Evolutionary conservation across 30 jellyfish, hydroid and myxozoan species (phyloP).

Genomic region (Sanderia malayensis): DNA sequence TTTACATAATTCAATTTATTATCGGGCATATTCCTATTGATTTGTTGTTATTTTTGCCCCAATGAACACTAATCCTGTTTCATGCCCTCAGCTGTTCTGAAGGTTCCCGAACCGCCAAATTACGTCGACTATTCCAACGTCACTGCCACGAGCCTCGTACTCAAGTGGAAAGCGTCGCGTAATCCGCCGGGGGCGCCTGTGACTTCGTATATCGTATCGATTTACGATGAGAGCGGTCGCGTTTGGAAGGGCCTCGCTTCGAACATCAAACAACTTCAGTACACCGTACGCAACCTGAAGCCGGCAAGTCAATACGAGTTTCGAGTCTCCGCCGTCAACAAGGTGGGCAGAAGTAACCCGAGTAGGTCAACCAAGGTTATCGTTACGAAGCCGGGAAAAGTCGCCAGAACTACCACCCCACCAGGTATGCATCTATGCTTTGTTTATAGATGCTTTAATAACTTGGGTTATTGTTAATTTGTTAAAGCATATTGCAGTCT

Average conservation of each 20-base stretch:
- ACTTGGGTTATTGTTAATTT: too few relatives aligned
- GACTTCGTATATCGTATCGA: constrained; percentile 48
- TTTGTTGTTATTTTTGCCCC: too few relatives aligned
- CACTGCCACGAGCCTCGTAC: constrained; percentile 43
- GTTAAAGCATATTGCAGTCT: too few relatives aligned
- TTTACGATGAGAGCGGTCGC: constrained; percentile 32
- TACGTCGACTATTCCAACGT: constrained; percentile 46
- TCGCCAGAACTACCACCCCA: neutral
- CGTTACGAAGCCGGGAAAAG: constrained; percentile 20
- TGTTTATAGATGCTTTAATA: too few relatives aligned
- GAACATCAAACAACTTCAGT: constrained; percentile 28
- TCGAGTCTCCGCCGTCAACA: constrained; percentile 69
- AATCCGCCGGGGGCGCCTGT: constrained; percentile 70
- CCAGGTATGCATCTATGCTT: too few relatives aligned
- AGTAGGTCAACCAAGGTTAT: constrained; percentile 37
- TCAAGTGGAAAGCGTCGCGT: constrained; percentile 67
- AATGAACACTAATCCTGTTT: too few relatives aligned
- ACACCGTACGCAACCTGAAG: constrained; percentile 31
- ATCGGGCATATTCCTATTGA: too few relatives aligned
- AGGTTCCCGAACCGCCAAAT: constrained; percentile 62
- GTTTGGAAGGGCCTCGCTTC: constrained; percentile 68
- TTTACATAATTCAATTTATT: too few relatives aligned
- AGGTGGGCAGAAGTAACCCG: constrained; percentile 65
- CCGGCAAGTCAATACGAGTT: constrained; percentile 71
- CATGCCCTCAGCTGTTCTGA: constrained; percentile 59